Percentiles rank a stretch among this genome's conserved stretches.
These are phyloP conservation scores for Tachystola acroxantha DNA, from an alignment of 2,888 invertebrate genomes.

Conservation along the genomic window DNA sequence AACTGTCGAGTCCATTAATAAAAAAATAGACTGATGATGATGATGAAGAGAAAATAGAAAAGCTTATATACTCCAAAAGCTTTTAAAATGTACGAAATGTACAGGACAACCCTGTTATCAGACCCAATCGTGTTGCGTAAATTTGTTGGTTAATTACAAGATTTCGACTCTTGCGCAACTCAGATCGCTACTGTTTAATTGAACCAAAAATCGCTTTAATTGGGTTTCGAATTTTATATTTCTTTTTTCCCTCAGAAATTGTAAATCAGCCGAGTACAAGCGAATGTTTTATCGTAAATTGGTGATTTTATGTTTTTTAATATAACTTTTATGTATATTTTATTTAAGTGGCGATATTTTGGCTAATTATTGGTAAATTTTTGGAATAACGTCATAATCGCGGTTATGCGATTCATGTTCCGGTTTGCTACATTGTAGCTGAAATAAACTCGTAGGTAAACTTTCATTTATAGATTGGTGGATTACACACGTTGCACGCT, in stretches of 20 bases:
- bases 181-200: constrained; percentile 63
- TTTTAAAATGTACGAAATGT: no score
- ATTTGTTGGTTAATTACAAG: constrained; percentile 53
- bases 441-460: no score
- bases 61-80: no score
- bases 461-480: no score
- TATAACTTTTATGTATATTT: constrained; percentile 16
- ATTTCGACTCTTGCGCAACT: constrained; percentile 41
- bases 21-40: no score
- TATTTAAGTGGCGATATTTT: constrained; percentile 31
- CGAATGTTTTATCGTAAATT: constrained; percentile 44
- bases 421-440: no score
- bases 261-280: constrained; percentile 45
- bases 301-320: constrained; percentile 37
- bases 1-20: no score
- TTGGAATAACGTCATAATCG: neutral
- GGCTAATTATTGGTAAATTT: neutral
- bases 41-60: no score
- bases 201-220: constrained; percentile 40
- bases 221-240: constrained; percentile 24
- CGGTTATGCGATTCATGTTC: no score
- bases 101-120: constrained; percentile 34
- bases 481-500: no score
- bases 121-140: constrained; percentile 58
- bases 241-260: constrained; percentile 22